These are phyloP conservation scores for Microcebus tavaratra DNA, from an alignment of 2,113 vertebrate genomes.

Conservation along the genomic window DNA sequence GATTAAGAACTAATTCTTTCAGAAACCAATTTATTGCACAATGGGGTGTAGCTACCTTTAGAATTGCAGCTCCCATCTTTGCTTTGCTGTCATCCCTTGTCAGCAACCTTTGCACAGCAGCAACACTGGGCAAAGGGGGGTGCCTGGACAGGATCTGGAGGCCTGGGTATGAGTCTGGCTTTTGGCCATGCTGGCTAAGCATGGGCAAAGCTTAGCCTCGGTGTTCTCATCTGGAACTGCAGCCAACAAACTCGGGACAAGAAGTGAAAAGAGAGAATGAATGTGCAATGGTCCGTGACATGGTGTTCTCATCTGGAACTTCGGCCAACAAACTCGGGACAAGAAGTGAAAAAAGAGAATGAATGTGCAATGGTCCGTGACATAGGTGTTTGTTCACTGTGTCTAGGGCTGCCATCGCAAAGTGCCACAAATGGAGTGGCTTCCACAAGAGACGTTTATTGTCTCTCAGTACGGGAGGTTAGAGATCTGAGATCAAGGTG, in stretches of 20 bases:
- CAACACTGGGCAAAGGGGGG: not conserved
- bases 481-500: not conserved
- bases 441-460: not conserved
- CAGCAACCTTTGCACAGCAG: not conserved
- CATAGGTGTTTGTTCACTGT: not conserved
- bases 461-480: not conserved
- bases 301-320: not conserved
- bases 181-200: not conserved
- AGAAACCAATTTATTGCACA: not conserved
- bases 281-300: not conserved
- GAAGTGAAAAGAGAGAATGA: not conserved
- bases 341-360: not conserved
- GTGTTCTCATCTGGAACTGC: not conserved
- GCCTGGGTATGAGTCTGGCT: not conserved
- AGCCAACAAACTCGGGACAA: not conserved
- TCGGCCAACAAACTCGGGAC: not conserved
- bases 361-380: not conserved
- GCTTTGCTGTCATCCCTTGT: not conserved
- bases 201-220: not conserved
- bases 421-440: too few relatives aligned
- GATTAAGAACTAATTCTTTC: conserved; percentile 19
- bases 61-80: not conserved
- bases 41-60: not conserved
- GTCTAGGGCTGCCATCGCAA: not conserved
- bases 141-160: too few relatives aligned